Base-by-base conservation (phyloP, 2,888 invertebrate species). In the Achlya flavicornis region DNA sequence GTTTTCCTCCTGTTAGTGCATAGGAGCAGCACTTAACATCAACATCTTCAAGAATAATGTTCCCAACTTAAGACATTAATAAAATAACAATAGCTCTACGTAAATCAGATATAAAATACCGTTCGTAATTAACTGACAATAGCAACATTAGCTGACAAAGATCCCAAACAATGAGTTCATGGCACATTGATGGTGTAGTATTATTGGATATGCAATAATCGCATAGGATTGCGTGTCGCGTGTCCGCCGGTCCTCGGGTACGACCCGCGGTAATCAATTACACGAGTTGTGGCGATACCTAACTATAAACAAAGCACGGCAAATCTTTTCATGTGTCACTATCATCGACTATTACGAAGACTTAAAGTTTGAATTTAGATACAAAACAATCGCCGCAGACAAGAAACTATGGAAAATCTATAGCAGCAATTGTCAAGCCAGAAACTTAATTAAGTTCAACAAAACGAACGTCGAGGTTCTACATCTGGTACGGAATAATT, bases 211-310 rank as follows among this genome's bases (percentile, higher is more conserved):
- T 19, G 16, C 53, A 10, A 53, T 53, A 53, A 53, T 53, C 53
- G n/a, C 3, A 19, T 53, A 53, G 16, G 53, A 53, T 53, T 53
- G 53, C 53, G 53, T 53, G 53, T 53, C 53, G 53, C 53, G 53
- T 53, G 53, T 53, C 19, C 10, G 4, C 10, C n/a, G 53, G 53
- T 53, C 53, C n/a, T n/a, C n/a, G n/a, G n/a, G n/a, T 14, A 10
- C 53, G 53, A 53, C 53, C 53, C n/a, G 19, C 1, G 19, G 19
- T 19, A 53, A 53, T 53, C 53, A 53, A 53, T 53, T 53, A 53
- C 53, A 53, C 14, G 19, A 10, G n/a, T 19, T n/a, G 53, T 19
- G 48, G 14, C 43, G 12, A 43, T 12, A 14, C 43, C 14, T 16
- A 48, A 46, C 46, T 48, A 16, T 19, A 53, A 19, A 10, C 16